phyloP scores from a whole-genome alignment of 1,140 invertebrate species.

The Dendrolimus kikuchii region DNA sequence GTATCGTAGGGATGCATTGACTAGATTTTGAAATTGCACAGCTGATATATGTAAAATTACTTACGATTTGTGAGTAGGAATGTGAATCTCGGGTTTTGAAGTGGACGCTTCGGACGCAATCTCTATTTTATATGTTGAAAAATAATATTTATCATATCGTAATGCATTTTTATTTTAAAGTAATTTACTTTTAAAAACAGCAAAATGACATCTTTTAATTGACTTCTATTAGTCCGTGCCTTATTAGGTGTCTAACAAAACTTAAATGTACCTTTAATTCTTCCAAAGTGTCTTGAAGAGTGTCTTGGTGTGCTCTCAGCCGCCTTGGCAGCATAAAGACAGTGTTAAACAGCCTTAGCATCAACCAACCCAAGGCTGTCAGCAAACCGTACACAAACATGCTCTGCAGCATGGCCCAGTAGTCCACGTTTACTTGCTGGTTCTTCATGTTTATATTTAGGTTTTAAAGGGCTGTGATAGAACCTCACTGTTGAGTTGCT shows the following conservation, averaged over 20 bases:
- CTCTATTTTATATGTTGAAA: too few relatives aligned
- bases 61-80: too few relatives aligned
- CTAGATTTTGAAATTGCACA: too few relatives aligned
- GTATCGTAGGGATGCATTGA: too few relatives aligned
- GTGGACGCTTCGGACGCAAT: too few relatives aligned
- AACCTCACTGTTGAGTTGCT: background rate
- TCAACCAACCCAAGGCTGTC: slow-evolving; percentile 62
- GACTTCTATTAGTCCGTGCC: background rate
- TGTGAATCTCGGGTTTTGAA: too few relatives aligned
- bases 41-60: too few relatives aligned
- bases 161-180: too few relatives aligned
- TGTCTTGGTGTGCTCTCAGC: slow-evolving; percentile 51
- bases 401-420: slow-evolving; percentile 63
- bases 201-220: background rate
- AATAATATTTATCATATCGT: too few relatives aligned
- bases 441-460: slow-evolving; percentile 50
- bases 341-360: slow-evolving; percentile 64
- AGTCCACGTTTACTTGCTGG: slow-evolving; percentile 69
- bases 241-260: background rate
- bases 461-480: background rate
- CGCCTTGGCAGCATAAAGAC: slow-evolving; percentile 61
- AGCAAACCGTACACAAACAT: slow-evolving; percentile 60
- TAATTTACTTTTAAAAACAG: too few relatives aligned
- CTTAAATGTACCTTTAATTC: slow-evolving; percentile 43
- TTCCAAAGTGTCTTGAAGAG: slow-evolving; percentile 41